Conservation (phyloP, 2,113 vertebrate species). For the Mustelus asterias region DNA sequence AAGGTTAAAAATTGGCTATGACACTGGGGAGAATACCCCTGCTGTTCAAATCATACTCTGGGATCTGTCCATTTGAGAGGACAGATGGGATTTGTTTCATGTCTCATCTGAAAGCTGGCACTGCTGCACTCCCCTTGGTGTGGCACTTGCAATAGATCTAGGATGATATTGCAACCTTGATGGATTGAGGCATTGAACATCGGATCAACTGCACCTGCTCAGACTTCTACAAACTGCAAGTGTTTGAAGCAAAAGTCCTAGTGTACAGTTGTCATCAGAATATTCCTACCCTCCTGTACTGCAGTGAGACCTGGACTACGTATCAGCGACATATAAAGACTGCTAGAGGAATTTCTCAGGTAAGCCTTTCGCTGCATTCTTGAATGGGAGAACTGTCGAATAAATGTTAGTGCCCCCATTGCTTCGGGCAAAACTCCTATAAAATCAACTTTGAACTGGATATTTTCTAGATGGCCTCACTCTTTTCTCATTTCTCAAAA, state of each 20-base stretch:
- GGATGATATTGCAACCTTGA: too few species aligned
- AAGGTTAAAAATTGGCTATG: background rate
- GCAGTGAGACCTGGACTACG: background rate
- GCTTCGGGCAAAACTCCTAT: background rate
- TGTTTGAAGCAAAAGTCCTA: background rate
- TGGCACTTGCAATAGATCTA: background rate
- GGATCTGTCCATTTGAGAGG: too few species aligned
- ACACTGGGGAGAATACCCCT: background rate
- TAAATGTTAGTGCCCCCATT: background rate
- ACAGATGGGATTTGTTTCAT: background rate
- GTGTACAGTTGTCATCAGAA: background rate
- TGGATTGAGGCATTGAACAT: too few species aligned
- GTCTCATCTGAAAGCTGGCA: background rate
- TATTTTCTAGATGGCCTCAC: background rate
- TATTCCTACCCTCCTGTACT: too few species aligned
- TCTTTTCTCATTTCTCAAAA: too few species aligned
- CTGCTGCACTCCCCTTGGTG: background rate
- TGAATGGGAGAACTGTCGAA: background rate
- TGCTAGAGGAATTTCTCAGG: too few species aligned
- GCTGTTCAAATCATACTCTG: background rate
- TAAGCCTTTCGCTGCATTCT: background rate
- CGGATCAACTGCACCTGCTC: too few species aligned
- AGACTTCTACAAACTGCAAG: too few species aligned
- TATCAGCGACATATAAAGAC: background rate
- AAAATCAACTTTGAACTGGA: background rate